Conservation (phyloP, 2,888 invertebrate species). For the Oasisia sp. region DNA sequence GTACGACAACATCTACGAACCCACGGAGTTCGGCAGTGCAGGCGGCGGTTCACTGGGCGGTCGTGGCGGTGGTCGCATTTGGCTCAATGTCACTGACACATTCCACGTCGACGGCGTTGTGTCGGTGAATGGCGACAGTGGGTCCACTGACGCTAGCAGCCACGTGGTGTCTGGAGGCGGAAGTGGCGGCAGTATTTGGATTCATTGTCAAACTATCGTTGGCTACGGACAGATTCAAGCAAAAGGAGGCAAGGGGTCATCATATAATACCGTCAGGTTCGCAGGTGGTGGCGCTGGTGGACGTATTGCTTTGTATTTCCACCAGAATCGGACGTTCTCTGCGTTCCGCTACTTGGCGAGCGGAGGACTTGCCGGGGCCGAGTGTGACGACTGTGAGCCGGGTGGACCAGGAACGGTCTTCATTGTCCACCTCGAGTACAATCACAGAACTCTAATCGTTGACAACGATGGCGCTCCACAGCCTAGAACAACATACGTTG, state of each 20-base stretch:
- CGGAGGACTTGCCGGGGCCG: conserved; percentile 44
- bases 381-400: conserved; percentile 39
- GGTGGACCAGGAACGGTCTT: conserved; percentile 54
- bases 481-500: conserved; percentile 45
- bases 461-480: conserved; percentile 48
- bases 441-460: conserved; percentile 49
- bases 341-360: conserved; percentile 51
- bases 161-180: conserved; percentile 46
- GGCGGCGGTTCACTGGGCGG: conserved; percentile 48
- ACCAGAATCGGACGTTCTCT: conserved; percentile 49
- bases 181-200: conserved; percentile 53
- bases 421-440: conserved; percentile 44
- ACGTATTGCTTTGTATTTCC: conserved; percentile 52
- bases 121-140: conserved; percentile 45
- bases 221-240: conserved; percentile 35
- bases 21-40: conserved; percentile 49
- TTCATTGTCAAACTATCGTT: conserved; percentile 46
- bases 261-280: conserved; percentile 25
- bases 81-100: conserved; percentile 53
- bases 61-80: conserved; percentile 51
- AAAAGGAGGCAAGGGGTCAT: conserved; percentile 30
- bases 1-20: conserved; percentile 52
- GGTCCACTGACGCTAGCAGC: conserved; percentile 32
- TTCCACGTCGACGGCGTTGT: conserved; percentile 51
- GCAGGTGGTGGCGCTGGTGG: conserved; percentile 49